These are phyloP conservation scores for Apogon talboti DNA, from an alignment of 2,797 vertebrate species.

Conservation along the genomic window DNA sequence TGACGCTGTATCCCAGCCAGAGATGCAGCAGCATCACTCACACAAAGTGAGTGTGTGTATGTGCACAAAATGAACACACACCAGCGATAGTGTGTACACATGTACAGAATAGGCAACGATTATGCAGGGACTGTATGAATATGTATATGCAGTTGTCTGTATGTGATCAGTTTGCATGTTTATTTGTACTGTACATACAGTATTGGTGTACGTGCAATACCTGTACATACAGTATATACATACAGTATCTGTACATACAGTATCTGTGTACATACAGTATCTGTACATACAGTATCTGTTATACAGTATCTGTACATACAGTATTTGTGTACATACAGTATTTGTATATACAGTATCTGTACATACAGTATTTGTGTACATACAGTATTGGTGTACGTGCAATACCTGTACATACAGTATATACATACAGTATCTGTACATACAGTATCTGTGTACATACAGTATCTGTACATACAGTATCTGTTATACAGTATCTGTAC, in stretches of 20 bases:
- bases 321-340: no score
- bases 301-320: background rate
- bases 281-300: background rate
- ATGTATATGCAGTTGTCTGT: constrained; percentile 8
- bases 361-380: constrained; percentile 25
- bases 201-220: background rate
- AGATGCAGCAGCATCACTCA: constrained; percentile 54
- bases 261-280: no score
- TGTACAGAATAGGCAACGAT: background rate
- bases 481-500: no score
- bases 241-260: no score
- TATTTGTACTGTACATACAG: constrained; percentile 2
- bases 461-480: no score
- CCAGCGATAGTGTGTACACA: background rate
- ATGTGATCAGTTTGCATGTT: constrained; percentile 1
- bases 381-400: no score
- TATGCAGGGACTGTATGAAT: constrained; percentile 12
- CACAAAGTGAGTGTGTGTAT: constrained; percentile 19
- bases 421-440: no score
- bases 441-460: no score
- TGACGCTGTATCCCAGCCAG: constrained; percentile 57
- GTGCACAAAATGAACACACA: background rate
- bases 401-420: no score
- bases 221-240: no score
- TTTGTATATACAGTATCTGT: constrained; percentile 1